These are phyloP conservation scores for Planiliza haematocheilus DNA, from an alignment of 2,113 vertebrate genomes.

Conservation along the genomic window DNA sequence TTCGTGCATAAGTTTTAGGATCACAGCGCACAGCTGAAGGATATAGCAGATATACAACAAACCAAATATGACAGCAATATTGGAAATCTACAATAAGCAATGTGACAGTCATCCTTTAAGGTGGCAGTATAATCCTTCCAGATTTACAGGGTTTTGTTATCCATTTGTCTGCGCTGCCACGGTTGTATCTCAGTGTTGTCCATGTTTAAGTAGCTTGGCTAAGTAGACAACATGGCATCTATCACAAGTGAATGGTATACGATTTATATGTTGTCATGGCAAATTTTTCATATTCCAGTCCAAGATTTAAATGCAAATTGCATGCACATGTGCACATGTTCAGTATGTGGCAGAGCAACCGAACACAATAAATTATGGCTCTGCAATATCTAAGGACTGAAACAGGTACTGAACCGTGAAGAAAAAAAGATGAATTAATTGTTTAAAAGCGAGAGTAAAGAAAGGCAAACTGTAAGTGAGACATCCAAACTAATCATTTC, in stretches of 20 bases:
- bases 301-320: slow-evolving; percentile 1
- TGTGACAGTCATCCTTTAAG: slow-evolving; percentile 3
- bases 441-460: no score
- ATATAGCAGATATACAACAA: slow-evolving; percentile 14
- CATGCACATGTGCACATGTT: no score
- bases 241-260: slow-evolving; percentile 17
- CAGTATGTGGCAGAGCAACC: no score
- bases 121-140: slow-evolving; percentile 17
- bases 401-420: no score
- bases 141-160: slow-evolving; percentile 5
- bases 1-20: slow-evolving; percentile 18
- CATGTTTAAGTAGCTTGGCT: slow-evolving; percentile 6
- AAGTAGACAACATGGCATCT: neutral
- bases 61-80: slow-evolving; percentile 7
- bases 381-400: no score
- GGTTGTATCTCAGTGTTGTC: neutral
- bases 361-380: no score
- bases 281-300: neutral
- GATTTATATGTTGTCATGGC: neutral
- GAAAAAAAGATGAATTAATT: no score
- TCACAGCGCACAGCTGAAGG: slow-evolving; percentile 2
- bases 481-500: no score
- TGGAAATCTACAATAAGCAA: slow-evolving; percentile 7
- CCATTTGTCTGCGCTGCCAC: slow-evolving; percentile 7
- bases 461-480: no score